phyloP scores from a whole-genome alignment of 2,797 vertebrate species.

The Hapalemur alaotrensis region DNA sequence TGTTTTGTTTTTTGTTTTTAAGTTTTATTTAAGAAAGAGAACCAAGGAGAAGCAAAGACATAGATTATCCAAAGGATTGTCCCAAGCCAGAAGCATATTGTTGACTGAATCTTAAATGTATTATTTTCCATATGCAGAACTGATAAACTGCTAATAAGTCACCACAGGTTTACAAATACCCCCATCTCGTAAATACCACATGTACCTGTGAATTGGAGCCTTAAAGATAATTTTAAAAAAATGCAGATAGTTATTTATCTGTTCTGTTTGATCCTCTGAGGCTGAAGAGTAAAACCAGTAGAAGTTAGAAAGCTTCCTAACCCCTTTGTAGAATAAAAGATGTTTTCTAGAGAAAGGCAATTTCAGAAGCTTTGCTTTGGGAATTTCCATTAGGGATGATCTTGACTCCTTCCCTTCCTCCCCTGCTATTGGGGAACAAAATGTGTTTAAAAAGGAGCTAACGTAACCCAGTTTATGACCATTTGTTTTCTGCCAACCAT shows the following conservation, averaged over 20 bases:
- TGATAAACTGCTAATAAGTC: not conserved
- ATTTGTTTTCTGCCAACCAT: not conserved
- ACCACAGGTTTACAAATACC: not conserved
- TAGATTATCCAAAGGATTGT: not conserved
- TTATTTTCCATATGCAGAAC: not conserved
- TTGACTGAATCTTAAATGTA: not conserved
- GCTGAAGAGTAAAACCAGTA: not conserved
- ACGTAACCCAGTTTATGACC: not conserved
- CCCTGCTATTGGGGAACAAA: slow-evolving; percentile 54
- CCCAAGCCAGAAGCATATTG: not conserved
- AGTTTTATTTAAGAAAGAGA: not conserved
- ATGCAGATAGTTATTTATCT: not conserved
- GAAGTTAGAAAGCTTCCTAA: not conserved
- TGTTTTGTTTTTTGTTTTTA: not conserved
- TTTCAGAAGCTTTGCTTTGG: slow-evolving; percentile 48
- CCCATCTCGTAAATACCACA: not conserved
- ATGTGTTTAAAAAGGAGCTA: slow-evolving; percentile 56
- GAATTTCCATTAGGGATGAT: slow-evolving; percentile 75
- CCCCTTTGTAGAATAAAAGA: not conserved
- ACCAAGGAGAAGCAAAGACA: not conserved
- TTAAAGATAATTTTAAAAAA: not conserved
- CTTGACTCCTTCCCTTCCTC: slow-evolving; percentile 12
- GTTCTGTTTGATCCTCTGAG: not conserved
- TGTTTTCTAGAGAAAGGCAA: not conserved
- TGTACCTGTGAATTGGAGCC: not conserved